Base-by-base conservation (phyloP, 2,888 invertebrate species). In the Heliconius sara region DNA sequence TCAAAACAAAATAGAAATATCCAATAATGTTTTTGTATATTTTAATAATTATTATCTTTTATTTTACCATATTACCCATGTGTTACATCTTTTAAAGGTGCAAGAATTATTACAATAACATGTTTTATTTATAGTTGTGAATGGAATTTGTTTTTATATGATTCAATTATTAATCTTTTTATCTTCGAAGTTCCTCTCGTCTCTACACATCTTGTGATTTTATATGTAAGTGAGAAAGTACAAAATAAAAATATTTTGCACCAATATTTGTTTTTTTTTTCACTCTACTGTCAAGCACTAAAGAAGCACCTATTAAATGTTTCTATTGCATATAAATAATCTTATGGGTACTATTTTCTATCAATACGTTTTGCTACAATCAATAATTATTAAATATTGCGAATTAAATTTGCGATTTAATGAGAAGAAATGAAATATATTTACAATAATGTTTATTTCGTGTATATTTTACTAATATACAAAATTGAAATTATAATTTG, bases 241-340 rank as follows among this genome's bases (percentile, higher is more conserved):
- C 89, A 91, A 89, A 86, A 86, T 87, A 89, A 90, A 70, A 91
- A 87, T 91, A 90, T 92, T 93, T 92, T 93, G 89, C 90, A 92
- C 89, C 83, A 60, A 79, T 76, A 67, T 68, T 27, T 76, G 70
- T 76, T 79, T 85, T 84, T 82, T 78, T 82, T 79, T 27, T 78
- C 22, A 27, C 22, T 27, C 63, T 82, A 80, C 34, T 80, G 34
- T 65, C 74, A 76, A 80, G 63, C 25, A 63, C 25, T 81, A 79
- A 77, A 77, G 77, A 80, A 79, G 79, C 79, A 78, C 78, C 77
- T 80, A 81, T 76, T 6, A 16, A n/a, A 16, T 39, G 5, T 22
- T 57, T 57, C 73, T 73, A 60, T 60, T 60, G n/a, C n/a, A 34
- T n/a, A 34, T 19, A 73, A 73, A 60, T 73, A 60, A 73, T 25